A percentile compares a stretch with the other conserved stretches of the same genome.
phyloP scores from a whole-genome alignment of 2,888 invertebrate species.

The Cinara cedri region DNA sequence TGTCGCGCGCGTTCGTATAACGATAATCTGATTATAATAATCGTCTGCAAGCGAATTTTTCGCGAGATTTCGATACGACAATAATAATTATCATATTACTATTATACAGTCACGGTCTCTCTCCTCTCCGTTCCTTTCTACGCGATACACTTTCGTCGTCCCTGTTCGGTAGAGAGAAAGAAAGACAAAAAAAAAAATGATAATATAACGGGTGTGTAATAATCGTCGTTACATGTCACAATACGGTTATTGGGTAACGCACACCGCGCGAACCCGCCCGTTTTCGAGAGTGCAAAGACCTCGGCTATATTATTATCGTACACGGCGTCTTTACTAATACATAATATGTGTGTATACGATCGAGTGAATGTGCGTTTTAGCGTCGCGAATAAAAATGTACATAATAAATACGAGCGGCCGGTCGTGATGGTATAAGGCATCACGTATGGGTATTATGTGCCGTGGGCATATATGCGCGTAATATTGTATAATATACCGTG shows the following conservation, averaged over 20 bases:
- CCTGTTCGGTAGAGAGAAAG: too few species aligned
- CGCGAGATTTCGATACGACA: neutral
- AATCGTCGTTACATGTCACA: neutral
- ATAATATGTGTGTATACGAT: neutral
- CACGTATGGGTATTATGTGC: constrained; percentile 31
- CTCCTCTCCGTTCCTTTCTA: too few species aligned
- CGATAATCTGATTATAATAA: too few species aligned
- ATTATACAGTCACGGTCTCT: neutral
- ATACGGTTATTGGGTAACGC: constrained; percentile 6
- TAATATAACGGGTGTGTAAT: neutral
- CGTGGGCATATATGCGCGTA: too few species aligned
- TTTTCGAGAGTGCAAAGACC: constrained; percentile 41
- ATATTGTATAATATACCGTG: too few species aligned
- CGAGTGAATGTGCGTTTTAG: constrained; percentile 18
- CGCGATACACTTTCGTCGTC: too few species aligned
- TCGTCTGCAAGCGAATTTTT: neutral
- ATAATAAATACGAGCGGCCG: neutral
- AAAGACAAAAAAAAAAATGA: too few species aligned
- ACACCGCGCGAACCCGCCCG: neutral
- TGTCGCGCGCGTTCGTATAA: too few species aligned
- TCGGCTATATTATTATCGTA: too few species aligned
- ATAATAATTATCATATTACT: constrained; percentile 9
- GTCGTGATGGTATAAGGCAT: constrained; percentile 15
- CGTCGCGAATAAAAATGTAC: constrained; percentile 5
- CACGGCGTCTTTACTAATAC: too few species aligned